These are phyloP conservation scores for Mantis religiosa DNA, from an alignment of 2,888 invertebrate species.

Conservation along the genomic window DNA sequence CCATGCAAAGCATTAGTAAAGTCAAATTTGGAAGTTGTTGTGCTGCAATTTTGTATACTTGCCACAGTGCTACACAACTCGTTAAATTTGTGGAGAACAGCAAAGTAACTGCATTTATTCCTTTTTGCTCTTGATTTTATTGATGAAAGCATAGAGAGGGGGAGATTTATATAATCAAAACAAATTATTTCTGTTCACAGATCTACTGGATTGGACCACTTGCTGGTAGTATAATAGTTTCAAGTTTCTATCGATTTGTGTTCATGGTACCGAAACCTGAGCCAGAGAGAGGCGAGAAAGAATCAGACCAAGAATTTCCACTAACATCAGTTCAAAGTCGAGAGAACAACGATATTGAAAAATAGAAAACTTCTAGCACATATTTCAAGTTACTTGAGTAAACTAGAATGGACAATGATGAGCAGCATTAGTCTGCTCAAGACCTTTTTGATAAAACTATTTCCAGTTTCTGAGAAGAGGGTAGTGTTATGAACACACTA, in stretches of 20 bases:
- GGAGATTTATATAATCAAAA: neutral
- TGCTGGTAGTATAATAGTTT: constrained; percentile 42
- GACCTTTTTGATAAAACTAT: neutral
- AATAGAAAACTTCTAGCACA: neutral
- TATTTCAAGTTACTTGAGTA: neutral
- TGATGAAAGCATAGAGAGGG: neutral
- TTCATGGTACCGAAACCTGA: constrained; percentile 32
- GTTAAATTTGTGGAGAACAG: too few relatives aligned
- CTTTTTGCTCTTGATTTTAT: neutral
- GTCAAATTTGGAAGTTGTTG: too few relatives aligned
- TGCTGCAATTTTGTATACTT: too few relatives aligned
- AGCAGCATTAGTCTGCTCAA: neutral
- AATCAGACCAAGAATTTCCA: neutral
- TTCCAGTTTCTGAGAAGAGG: neutral
- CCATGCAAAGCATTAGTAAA: too few relatives aligned
- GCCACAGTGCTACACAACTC: too few relatives aligned
- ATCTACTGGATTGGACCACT: constrained; percentile 66
- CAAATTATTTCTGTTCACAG: neutral
- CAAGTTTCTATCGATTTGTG: constrained; percentile 45
- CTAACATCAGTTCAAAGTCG: neutral
- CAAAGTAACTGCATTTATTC: too few relatives aligned
- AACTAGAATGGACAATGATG: neutral
- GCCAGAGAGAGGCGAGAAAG: constrained; percentile 22
- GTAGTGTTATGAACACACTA: neutral
- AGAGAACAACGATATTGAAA: constrained; percentile 33